Evolutionary conservation across 2,113 vertebrate species (phyloP), one percentile per base, ranked within the genome.

Genomic region (Struthio camelus): DNA sequence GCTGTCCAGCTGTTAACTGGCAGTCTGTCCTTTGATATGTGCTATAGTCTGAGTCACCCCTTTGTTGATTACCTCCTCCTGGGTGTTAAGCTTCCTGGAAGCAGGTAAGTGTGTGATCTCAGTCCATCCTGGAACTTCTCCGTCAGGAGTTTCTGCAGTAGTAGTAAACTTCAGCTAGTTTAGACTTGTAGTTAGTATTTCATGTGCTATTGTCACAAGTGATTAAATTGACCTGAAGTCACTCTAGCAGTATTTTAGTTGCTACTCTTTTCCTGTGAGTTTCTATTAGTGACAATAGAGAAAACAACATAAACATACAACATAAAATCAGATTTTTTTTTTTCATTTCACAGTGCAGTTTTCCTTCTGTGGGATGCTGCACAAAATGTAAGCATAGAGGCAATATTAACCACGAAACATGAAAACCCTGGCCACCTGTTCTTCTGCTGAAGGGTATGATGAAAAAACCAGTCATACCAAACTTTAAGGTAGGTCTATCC

Each of bases 1-100:
- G 46, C 69, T 66, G 50, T 64, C 85, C 56, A 94, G 81, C 89
- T 93, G 92, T 83, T 96, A 95, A 96, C 93, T 92, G 96, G 92
- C 85, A 38, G 53, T 75, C 69, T 80, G 11, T 96, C 83, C 85
- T 93, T 92, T 86, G 77, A 80, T 51, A 46, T 1, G 5, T 34
- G 9, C 18, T 59, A 46, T 86, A 12, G 1, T 48, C 58, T 85
- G 42, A 90, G 56, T 72, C 61, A 96, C 58, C 62, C 82, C 53
- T 84, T 89, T 90, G 89, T 23, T 90, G 85, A 65, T 94, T 84
- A 40, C 4, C 1, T 90, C 62, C 34, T 96, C 90, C 79, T 48
- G 78, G 80, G 56, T 76, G 87, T 73, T 86, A 50, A 28, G 61
- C 70, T 81, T 95, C n/a, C 82, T 90, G 70, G 38, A 80, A 73